Evolutionary conservation across 23 tunicate genomes (phyloP).

Genomic region (Ciona savignyi): DNA sequence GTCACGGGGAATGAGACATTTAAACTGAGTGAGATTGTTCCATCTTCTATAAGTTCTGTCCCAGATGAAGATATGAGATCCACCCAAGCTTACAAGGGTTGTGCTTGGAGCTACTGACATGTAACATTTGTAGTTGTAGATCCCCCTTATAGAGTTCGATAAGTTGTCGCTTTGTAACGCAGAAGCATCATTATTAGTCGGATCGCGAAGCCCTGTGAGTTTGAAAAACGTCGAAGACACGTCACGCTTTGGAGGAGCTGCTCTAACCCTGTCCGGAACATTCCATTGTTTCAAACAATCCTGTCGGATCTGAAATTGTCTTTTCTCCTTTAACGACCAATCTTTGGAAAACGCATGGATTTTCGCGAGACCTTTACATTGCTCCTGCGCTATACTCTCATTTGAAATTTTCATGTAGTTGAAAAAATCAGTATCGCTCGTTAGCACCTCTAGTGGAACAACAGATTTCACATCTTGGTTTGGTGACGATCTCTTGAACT

Average conservation of each 20-base stretch:
- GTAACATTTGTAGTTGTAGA: constrained; percentile 52
- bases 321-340: constrained; percentile 36
- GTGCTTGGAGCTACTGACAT: constrained; percentile 36
- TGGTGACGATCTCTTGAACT: constrained; percentile 11
- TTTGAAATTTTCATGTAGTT: constrained; percentile 70
- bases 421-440: constrained; percentile 66
- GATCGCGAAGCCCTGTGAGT: constrained; percentile 30
- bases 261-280: constrained; percentile 73
- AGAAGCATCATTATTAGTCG: constrained; percentile 10
- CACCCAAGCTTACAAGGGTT: constrained; percentile 64
- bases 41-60: constrained; percentile 28
- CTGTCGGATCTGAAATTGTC: constrained; percentile 24
- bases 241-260: constrained; percentile 53
- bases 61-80: constrained; percentile 33
- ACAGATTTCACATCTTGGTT: constrained; percentile 61
- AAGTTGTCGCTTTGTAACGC: constrained; percentile 16
- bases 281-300: constrained; percentile 64
- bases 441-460: constrained; percentile 61
- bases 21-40: constrained; percentile 29
- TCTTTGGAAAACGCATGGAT: constrained; percentile 75
- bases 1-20: constrained; percentile 53
- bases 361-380: constrained; percentile 80
- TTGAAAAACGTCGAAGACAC: constrained; percentile 23
- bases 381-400: constrained; percentile 77
- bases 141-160: constrained; percentile 16